A percentile compares a stretch with the other conserved stretches of the same genome.
Conservation (phyloP, 2,888 invertebrate genomes). For the Chloromyia formosa region DNA sequence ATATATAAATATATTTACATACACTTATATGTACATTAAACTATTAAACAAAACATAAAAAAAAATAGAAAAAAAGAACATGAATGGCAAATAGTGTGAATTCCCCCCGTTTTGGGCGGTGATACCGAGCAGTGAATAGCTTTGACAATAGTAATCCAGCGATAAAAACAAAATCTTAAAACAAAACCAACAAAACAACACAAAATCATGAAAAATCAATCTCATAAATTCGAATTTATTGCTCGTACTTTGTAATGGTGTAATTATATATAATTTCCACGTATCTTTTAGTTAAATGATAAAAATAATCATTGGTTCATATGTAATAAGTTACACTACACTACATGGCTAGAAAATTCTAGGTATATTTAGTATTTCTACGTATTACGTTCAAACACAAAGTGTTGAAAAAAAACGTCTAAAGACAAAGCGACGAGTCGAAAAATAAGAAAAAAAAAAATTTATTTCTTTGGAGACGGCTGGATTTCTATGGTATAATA, state of each 20-base stretch:
- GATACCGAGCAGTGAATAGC: not conserved
- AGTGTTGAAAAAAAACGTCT: not conserved
- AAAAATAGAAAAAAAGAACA: slow-evolving; percentile 7
- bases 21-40: slow-evolving; percentile 43
- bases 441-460: too few relatives aligned
- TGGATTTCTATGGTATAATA: slow-evolving; percentile 25
- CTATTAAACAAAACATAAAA: slow-evolving; percentile 25
- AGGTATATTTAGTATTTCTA: not conserved
- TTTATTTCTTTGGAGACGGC: slow-evolving; percentile 2
- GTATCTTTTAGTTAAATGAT: not conserved
- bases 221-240: not conserved
- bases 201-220: not conserved
- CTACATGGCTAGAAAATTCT: not conserved
- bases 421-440: not conserved
- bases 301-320: not conserved
- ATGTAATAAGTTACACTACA: not conserved
- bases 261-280: not conserved
- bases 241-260: not conserved
- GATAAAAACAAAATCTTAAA: not conserved
- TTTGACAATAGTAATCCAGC: slow-evolving; percentile 14
- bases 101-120: not conserved
- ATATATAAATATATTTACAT: slow-evolving; percentile 45
- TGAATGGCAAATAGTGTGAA: not conserved
- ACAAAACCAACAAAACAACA: not conserved
- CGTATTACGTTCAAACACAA: slow-evolving; percentile 1